Base-by-base conservation (phyloP, 2,888 invertebrate genomes). In the Papilio demoleus region DNA sequence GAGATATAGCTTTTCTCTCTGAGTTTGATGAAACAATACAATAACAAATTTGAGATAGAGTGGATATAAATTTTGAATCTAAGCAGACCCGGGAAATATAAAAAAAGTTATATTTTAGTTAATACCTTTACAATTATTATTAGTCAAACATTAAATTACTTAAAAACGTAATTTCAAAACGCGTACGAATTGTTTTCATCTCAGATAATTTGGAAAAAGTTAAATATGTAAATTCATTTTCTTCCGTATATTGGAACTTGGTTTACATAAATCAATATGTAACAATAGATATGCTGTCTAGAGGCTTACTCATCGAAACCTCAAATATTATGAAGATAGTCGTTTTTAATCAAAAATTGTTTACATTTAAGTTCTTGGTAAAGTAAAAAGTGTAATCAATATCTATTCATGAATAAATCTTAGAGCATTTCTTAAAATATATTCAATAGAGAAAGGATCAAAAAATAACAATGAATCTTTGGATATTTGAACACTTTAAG, bases 251-350 rank as follows among this genome's bases (percentile, higher is more conserved):
- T 47, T 19, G 19, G 9, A 27, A 61, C 53, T 63, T 47, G 19
- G 59, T 38, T 14, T 19, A 1, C 31, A 61, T 53, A 27, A 67
- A 53, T 61, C 50, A 67, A 67, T 53, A 53, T 40, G 36, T 47
- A 19, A 11, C 22, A 66, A 61, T 67, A n/a, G 27, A 27, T 53
- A 50, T 60, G 19, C 45, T 14, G 40, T 40, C 50, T 61, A 47
- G 31, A 38, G 17, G 50, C 8, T 34, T 17, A 38, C 8, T 60
- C 67, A 53, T 31, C 50, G 12, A 45, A 42, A 66, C 17, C 27
- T 50, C 17, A n/a, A 1, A 38, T 14, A 8, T 27, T 40, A 38
- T 38, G 19, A 61, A 38, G 38, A 24, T 50, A n/a, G 9, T 34
- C 34, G 0, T 53, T 53, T 11, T 6, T 47, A 67, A 60, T 60